Conservation (phyloP, 2,113 vertebrate species). For the Stomatorhinus ivindoensis region DNA sequence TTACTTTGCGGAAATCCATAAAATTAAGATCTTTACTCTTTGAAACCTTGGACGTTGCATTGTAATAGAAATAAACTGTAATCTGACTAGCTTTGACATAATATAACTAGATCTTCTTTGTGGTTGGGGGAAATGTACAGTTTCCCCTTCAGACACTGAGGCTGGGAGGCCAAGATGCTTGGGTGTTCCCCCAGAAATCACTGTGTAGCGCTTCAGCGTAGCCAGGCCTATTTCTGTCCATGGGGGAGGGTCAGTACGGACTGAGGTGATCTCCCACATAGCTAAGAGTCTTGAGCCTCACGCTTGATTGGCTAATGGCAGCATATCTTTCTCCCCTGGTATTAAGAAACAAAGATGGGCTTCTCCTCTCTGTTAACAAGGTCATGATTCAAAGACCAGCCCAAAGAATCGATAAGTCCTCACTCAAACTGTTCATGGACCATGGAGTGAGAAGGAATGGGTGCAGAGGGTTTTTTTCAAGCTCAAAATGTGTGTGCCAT, state of each 20-base stretch:
- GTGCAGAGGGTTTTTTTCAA: background rate
- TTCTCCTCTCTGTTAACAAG: background rate
- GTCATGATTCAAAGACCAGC: background rate
- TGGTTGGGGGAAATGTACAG: background rate
- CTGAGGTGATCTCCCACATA: background rate
- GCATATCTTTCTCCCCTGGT: background rate
- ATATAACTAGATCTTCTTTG: background rate
- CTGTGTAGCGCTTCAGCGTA: background rate
- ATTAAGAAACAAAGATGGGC: background rate
- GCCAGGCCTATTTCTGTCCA: background rate
- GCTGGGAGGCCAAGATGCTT: background rate
- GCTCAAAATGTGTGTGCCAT: background rate
- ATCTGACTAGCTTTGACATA: background rate
- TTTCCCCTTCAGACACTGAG: background rate
- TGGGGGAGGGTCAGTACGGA: background rate
- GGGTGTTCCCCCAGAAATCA: background rate
- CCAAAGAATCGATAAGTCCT: background rate
- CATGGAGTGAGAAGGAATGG: background rate
- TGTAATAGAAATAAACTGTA: background rate
- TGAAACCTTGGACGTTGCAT: background rate
- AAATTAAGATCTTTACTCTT: background rate
- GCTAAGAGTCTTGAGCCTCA: background rate
- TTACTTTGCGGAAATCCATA: background rate
- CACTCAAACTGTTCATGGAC: background rate
- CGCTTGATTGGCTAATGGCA: slow-evolving; percentile 2